Percentiles rank a stretch among this genome's conserved stretches.
Evolutionary conservation across 2,797 vertebrate species (phyloP).

Genomic region (Pipistrellus nathusii): DNA sequence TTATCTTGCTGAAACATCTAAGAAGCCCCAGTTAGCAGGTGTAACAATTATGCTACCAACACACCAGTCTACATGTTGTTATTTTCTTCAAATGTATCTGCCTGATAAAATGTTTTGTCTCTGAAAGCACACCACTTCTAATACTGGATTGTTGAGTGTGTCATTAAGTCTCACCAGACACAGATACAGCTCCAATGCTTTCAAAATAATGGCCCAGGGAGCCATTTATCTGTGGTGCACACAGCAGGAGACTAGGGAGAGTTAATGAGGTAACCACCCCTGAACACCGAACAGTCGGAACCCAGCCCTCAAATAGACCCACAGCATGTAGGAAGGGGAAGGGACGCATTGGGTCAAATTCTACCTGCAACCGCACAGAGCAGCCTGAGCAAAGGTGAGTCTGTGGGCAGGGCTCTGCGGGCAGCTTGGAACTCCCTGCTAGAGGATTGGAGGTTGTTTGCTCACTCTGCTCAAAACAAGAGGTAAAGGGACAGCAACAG

Average conservation of each 20-base stretch:
- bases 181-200: not conserved
- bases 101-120: conserved; percentile 13
- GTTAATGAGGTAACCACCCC: not conserved
- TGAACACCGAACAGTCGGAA: not conserved
- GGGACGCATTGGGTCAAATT: rapidly evolving
- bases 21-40: not conserved
- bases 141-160: conserved; percentile 6
- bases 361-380: not conserved
- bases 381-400: not conserved
- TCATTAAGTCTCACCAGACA: conserved; percentile 51
- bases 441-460: not conserved
- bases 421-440: not conserved
- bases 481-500: not conserved
- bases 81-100: not conserved
- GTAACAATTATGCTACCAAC: not conserved
- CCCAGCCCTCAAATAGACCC: not conserved
- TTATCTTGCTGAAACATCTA: not conserved
- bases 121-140: conserved; percentile 27
- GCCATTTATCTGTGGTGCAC: not conserved
- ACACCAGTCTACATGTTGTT: rapidly evolving
- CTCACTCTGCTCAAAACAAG: conserved; percentile 40
- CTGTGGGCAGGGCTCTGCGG: not conserved
- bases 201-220: not conserved
- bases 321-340: not conserved
- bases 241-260: not conserved